phyloP scores from a whole-genome alignment of 2,888 invertebrate species.

The Amblyjoppa proteus region DNA sequence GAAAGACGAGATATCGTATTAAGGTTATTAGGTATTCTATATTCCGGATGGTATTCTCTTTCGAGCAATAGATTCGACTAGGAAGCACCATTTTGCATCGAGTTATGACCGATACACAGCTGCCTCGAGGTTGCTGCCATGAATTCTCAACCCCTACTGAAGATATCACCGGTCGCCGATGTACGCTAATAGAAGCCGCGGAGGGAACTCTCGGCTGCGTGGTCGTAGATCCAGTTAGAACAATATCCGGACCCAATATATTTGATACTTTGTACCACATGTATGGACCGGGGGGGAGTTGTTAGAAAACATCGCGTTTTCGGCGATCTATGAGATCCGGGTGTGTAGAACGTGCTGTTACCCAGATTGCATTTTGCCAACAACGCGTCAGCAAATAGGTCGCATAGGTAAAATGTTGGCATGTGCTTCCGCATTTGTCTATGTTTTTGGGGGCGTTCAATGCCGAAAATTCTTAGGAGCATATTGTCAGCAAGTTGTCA shows the following conservation, averaged over 20 bases:
- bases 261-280: conserved; percentile 14
- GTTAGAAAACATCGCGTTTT: neutral
- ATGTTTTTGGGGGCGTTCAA: too few species aligned
- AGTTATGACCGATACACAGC: conserved; percentile 71
- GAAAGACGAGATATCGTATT: conserved; percentile 62
- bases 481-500: too few species aligned
- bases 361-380: too few species aligned
- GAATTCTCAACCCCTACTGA: conserved; percentile 1
- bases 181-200: conserved; percentile 10
- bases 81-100: conserved; percentile 69
- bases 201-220: conserved; percentile 4
- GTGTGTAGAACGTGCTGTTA: neutral
- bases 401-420: too few species aligned
- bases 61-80: conserved; percentile 30
- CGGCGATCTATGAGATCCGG: neutral
- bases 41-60: conserved; percentile 59
- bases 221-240: conserved; percentile 61
- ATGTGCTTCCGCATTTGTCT: too few species aligned
- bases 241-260: conserved; percentile 57
- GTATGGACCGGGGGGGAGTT: neutral
- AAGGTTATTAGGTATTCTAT: conserved; percentile 66
- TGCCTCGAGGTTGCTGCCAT: conserved; percentile 36
- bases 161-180: neutral
- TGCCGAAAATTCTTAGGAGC: too few species aligned
- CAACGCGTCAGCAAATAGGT: too few species aligned